These are phyloP conservation scores for Pseudomyrmex flavicornis DNA, from an alignment of 1,140 invertebrate species.

Conservation along the genomic window DNA sequence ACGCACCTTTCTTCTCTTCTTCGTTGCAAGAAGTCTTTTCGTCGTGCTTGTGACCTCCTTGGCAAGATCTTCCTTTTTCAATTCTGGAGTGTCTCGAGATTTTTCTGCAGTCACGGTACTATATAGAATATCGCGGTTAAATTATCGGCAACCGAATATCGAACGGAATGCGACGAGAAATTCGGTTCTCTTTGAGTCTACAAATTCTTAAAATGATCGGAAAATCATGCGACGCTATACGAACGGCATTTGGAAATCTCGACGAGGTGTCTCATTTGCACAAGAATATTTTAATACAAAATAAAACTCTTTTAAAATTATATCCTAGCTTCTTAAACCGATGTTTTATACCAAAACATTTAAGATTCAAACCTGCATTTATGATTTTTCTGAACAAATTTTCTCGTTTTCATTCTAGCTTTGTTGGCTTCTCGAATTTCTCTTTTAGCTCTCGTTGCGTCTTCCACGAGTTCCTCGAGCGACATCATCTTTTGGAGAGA, in stretches of 20 bases:
- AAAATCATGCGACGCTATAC: not conserved
- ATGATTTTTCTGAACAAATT: conserved; percentile 14
- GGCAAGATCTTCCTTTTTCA: not conserved
- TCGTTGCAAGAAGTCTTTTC: not conserved
- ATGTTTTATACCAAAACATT: conserved; percentile 4
- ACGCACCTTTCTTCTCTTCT: conserved; percentile 3
- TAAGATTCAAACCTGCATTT: conserved; percentile 5
- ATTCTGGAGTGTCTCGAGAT: conserved; percentile 3
- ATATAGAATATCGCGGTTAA: conserved; percentile 33
- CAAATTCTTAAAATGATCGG: conserved; percentile 8
- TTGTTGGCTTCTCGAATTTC: conserved; percentile 23
- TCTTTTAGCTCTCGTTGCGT: conserved; percentile 44
- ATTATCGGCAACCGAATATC: conserved; percentile 23
- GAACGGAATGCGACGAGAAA: not conserved
- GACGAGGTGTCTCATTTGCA: not conserved
- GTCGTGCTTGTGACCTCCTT: conserved; percentile 12
- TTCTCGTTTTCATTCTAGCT: conserved; percentile 10
- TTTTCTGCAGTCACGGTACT: not conserved
- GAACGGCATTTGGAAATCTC: not conserved
- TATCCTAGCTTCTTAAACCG: not conserved
- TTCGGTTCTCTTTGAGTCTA: not conserved
- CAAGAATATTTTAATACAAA: not conserved
- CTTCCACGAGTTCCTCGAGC: conserved; percentile 30
- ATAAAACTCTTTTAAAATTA: conserved; percentile 3
- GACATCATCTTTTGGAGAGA: conserved; percentile 14